A percentile compares a stretch with the other conserved stretches of the same genome.
Evolutionary conservation across 1,140 invertebrate species (phyloP).

Genomic region (Scaptomyza pallida): DNA sequence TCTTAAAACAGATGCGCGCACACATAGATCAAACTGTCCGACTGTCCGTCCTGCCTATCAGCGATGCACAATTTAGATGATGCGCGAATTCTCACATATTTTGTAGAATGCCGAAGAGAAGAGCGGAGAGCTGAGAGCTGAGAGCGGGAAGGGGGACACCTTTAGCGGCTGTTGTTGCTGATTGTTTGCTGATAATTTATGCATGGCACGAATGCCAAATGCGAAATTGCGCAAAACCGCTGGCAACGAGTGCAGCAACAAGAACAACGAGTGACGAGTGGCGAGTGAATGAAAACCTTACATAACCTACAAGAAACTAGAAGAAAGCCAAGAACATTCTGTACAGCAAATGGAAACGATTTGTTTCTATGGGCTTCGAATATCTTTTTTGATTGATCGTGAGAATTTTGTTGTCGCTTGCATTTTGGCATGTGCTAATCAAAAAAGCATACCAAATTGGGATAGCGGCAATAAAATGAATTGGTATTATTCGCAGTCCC

Average conservation of each 20-base stretch:
- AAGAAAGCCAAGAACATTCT: too few relatives aligned
- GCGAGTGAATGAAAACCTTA: too few relatives aligned
- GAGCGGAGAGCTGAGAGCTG: too few relatives aligned
- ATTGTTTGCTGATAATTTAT: slow-evolving; percentile 75
- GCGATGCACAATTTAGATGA: slow-evolving; percentile 63
- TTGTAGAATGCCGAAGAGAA: not conserved
- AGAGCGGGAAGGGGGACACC: not conserved
- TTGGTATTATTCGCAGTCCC: not conserved
- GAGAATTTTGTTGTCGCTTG: not conserved
- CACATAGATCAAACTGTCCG: not conserved
- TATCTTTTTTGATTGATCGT: too few relatives aligned
- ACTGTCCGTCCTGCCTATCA: slow-evolving; percentile 18
- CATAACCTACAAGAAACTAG: too few relatives aligned
- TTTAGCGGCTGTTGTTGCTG: slow-evolving; percentile 19
- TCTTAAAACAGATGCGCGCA: not conserved
- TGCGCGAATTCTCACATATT: slow-evolving; percentile 39
- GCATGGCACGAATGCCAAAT: slow-evolving; percentile 64
- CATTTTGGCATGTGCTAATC: slow-evolving; percentile 52
- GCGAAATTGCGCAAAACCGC: slow-evolving; percentile 11
- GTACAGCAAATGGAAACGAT: too few relatives aligned
- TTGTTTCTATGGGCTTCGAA: too few relatives aligned
- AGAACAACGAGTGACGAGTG: not conserved
- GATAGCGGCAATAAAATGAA: not conserved
- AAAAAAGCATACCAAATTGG: slow-evolving; percentile 49
- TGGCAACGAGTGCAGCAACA: not conserved